These are phyloP conservation scores for Mesochorus sp. DNA, from an alignment of 2,888 invertebrate species.

Conservation along the genomic window DNA sequence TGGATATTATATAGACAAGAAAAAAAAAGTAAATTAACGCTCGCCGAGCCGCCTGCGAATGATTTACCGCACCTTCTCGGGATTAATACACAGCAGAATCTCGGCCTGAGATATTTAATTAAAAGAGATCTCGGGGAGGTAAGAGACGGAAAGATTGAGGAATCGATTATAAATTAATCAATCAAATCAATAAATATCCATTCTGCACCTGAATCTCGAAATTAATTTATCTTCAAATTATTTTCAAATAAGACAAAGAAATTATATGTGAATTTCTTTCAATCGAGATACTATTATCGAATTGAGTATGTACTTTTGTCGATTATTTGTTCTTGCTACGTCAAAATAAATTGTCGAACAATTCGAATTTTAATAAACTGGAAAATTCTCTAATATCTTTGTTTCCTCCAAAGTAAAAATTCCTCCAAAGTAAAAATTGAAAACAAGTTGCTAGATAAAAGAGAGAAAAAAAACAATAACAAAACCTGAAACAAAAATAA, in stretches of 20 bases:
- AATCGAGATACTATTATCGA: too few relatives aligned
- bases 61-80: slow-evolving; percentile 45
- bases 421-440: too few relatives aligned
- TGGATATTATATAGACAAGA: not conserved
- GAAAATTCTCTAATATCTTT: too few relatives aligned
- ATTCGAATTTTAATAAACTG: too few relatives aligned
- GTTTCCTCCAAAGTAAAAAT: too few relatives aligned
- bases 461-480: not conserved
- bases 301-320: too few relatives aligned
- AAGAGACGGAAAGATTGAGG: slow-evolving; percentile 1
- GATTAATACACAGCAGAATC: slow-evolving; percentile 53
- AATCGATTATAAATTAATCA: slow-evolving; percentile 46
- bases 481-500: not conserved
- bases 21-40: slow-evolving; percentile 25
- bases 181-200: slow-evolving; percentile 26
- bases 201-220: not conserved
- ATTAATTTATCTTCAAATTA: not conserved
- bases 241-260: not conserved
- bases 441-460: too few relatives aligned
- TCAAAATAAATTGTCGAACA: too few relatives aligned
- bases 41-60: slow-evolving; percentile 20
- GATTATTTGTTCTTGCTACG: too few relatives aligned
- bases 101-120: slow-evolving; percentile 44
- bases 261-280: too few relatives aligned
- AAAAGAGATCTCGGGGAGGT: slow-evolving; percentile 15